Conservation (phyloP, 2,888 invertebrate species). For the Ypsolopha scabrella region DNA sequence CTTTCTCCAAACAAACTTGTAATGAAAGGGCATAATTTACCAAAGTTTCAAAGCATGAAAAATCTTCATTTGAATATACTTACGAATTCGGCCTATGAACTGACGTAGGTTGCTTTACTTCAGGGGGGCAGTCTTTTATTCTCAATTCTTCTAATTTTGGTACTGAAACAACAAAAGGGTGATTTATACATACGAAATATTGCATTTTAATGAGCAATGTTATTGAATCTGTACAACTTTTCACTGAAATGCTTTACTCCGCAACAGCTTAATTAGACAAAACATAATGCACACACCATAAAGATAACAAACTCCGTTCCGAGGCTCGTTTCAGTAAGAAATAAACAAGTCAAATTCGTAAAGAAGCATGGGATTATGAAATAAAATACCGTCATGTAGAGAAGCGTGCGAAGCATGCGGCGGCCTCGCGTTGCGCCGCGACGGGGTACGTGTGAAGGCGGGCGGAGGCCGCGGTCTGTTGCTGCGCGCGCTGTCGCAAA, state of each 20-base stretch:
- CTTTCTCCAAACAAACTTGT: too few relatives aligned
- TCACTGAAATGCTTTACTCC: too few relatives aligned
- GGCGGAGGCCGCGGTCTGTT: conserved; percentile 73
- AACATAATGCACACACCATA: too few relatives aligned
- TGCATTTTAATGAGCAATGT: too few relatives aligned
- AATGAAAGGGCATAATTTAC: too few relatives aligned
- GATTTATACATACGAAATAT: too few relatives aligned
- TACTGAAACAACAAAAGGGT: conserved; percentile 29
- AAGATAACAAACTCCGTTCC: too few relatives aligned
- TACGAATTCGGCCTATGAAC: conserved; percentile 63
- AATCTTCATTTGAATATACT: conserved; percentile 20
- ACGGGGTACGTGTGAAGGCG: conserved; percentile 82
- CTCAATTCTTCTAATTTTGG: conserved; percentile 66
- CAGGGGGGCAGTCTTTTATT: conserved; percentile 65
- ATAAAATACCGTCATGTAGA: conserved; percentile 45
- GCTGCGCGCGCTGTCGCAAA: conserved; percentile 69
- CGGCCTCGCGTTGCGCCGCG: conserved; percentile 78
- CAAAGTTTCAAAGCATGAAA: too few relatives aligned
- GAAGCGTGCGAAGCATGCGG: conserved; percentile 44
- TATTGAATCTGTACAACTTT: too few relatives aligned
- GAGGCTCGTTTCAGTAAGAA: neutral
- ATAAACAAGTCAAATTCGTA: too few relatives aligned
- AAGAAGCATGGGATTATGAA: neutral
- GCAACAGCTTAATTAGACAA: too few relatives aligned
- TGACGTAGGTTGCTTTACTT: conserved; percentile 65